A percentile compares a stretch with the other conserved stretches of the same genome.
Evolutionary conservation across 2,888 invertebrate genomes (phyloP).

Genomic region (Drosophila subquinaria): DNA sequence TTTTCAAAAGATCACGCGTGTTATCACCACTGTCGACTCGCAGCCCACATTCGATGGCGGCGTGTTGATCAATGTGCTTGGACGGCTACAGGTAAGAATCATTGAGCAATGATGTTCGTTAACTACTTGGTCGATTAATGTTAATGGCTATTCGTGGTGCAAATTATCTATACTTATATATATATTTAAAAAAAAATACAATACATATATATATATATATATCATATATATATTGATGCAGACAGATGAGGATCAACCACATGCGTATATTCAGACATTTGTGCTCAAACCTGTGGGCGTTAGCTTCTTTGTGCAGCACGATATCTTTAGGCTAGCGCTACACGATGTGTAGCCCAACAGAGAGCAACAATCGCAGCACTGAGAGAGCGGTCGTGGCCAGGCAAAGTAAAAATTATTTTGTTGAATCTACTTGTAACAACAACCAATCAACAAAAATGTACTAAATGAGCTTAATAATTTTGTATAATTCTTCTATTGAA

Average conservation of each 20-base stretch:
- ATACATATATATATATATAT: conserved; percentile 26
- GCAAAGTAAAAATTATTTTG: conserved; percentile 51
- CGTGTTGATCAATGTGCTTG: conserved; percentile 97
- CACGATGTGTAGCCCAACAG: conserved; percentile 89
- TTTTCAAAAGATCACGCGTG: conserved; percentile 96
- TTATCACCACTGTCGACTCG: conserved; percentile 96
- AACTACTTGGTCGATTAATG: conserved; percentile 6
- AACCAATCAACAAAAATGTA: conserved; percentile 15
- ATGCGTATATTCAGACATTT: conserved; percentile 97
- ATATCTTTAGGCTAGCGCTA: conserved; percentile 96
- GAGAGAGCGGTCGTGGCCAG: conserved; percentile 47
- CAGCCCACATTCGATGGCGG: conserved; percentile 99
- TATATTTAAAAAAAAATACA: background rate
- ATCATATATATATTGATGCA: conserved; percentile 84
- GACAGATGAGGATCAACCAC: conserved; percentile 98
- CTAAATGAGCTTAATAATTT: conserved; percentile 44
- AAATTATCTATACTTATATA: background rate
- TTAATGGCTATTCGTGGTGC: conserved; percentile 1
- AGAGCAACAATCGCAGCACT: conserved; percentile 39
- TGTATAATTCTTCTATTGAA: conserved; percentile 36
- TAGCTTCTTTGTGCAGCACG: conserved; percentile 97
- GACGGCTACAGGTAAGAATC: conserved; percentile 94
- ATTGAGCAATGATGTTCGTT: background rate
- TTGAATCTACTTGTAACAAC: conserved; percentile 15
- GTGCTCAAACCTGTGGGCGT: conserved; percentile 94